A percentile compares a stretch with the other conserved stretches of the same genome.
phyloP scores from a whole-genome alignment of 2,888 invertebrate genomes.

The Ommatoiulus sabulosus region DNA sequence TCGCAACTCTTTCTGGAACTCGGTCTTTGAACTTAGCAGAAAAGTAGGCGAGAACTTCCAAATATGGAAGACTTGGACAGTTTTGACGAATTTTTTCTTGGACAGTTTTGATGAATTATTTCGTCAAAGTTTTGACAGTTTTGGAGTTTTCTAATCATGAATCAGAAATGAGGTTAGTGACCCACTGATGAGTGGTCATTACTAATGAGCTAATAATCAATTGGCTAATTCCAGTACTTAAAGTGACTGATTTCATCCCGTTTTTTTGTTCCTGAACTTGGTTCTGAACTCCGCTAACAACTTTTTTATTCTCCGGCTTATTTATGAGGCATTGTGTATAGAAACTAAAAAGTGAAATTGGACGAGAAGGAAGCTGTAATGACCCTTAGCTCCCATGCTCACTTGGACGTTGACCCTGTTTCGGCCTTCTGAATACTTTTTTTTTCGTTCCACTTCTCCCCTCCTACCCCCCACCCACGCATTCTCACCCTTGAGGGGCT shows the following conservation, averaged over 20 bases:
- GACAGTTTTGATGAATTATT: neutral
- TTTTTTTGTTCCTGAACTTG: neutral
- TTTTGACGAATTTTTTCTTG: too few species aligned
- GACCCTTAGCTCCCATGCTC: neutral
- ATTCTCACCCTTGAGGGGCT: conserved; percentile 23
- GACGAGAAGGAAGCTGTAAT: conserved; percentile 16
- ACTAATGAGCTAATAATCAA: neutral
- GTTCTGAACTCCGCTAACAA: neutral
- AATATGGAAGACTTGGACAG: too few species aligned
- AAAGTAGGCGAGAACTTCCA: too few species aligned
- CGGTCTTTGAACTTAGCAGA: too few species aligned
- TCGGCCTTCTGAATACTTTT: conserved; percentile 22
- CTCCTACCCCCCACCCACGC: conserved; percentile 18
- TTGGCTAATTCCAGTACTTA: neutral
- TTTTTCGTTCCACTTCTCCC: conserved; percentile 1
- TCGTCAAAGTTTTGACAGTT: neutral
- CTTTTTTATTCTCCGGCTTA: neutral
- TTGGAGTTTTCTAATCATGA: too few species aligned
- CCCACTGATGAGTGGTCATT: neutral
- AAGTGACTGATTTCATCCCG: neutral
- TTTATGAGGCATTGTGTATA: conserved; percentile 1
- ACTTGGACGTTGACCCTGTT: conserved; percentile 24
- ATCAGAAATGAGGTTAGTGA: neutral
- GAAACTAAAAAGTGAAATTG: conserved; percentile 3
- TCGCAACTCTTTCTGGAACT: too few species aligned